A percentile compares a stretch with the other conserved stretches of the same genome.
These are phyloP conservation scores for Eleutherodactylus coqui DNA, from an alignment of 2,797 vertebrate genomes.

Conservation along the genomic window DNA sequence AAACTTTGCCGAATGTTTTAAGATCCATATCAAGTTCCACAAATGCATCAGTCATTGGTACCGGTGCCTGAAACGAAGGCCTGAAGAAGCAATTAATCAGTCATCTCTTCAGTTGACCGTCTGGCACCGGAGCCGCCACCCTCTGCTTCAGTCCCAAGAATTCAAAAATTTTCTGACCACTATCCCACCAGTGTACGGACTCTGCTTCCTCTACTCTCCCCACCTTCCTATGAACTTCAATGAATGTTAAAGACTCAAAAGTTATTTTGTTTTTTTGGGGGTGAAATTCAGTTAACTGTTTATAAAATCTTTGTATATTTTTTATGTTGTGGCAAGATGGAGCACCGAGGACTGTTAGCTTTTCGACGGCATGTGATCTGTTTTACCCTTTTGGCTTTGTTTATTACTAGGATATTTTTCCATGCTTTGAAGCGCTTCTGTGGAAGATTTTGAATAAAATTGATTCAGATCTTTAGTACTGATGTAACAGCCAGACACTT, in stretches of 20 bases:
- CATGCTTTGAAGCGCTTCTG: conserved; percentile 56
- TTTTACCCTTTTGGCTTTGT: conserved; percentile 48
- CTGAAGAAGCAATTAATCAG: not conserved
- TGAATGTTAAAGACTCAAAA: conserved; percentile 66
- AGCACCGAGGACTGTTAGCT: conserved; percentile 65
- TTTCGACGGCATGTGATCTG: conserved; percentile 54
- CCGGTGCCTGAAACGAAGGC: not conserved
- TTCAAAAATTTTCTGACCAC: not conserved
- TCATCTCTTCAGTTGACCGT: not conserved
- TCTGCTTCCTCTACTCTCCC: not conserved
- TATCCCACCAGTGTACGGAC: conserved; percentile 13
- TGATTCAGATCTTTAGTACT: conserved; percentile 46
- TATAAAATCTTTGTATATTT: conserved; percentile 66
- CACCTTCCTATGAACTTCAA: conserved; percentile 52
- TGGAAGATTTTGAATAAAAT: conserved; percentile 60
- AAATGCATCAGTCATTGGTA: not conserved
- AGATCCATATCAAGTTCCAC: not conserved
- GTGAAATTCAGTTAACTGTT: conserved; percentile 66
- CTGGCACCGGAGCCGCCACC: not conserved
- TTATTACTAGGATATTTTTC: conserved; percentile 55
- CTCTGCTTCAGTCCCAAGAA: not conserved
- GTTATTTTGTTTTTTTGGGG: conserved; percentile 59
- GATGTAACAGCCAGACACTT: conserved; percentile 17
- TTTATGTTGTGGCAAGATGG: conserved; percentile 66
- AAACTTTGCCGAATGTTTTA: not conserved